Conservation (phyloP, 1,140 invertebrate species). For the Trichonephila inaurata region DNA sequence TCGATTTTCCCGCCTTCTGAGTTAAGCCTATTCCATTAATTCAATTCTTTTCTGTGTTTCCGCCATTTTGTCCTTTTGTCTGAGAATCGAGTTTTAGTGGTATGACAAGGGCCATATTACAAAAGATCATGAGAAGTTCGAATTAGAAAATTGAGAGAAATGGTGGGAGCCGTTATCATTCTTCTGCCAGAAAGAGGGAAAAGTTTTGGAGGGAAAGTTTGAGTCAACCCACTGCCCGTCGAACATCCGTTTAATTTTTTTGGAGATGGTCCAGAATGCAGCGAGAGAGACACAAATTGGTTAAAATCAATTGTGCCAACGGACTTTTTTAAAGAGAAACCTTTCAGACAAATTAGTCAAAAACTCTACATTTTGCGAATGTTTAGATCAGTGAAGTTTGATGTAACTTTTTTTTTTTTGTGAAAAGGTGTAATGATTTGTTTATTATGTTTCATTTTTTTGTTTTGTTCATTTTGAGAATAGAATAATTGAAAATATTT, state of each 20-base stretch:
- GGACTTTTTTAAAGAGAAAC: too few relatives aligned
- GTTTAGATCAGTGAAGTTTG: too few relatives aligned
- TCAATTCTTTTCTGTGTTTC: background rate
- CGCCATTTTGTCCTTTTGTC: background rate
- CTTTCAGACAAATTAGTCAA: too few relatives aligned
- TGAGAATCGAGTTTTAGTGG: background rate
- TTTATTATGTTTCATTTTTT: too few relatives aligned
- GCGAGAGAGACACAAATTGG: too few relatives aligned
- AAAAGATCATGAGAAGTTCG: background rate
- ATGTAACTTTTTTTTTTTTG: too few relatives aligned
- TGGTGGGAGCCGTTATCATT: background rate
- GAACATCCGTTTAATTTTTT: constrained; percentile 31
- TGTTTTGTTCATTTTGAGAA: too few relatives aligned
- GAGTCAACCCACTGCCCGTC: background rate
- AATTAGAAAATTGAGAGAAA: constrained; percentile 39
- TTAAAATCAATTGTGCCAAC: too few relatives aligned
- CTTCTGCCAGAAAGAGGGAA: background rate
- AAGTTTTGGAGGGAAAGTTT: constrained; percentile 24
- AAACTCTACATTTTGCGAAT: too few relatives aligned
- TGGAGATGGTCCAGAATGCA: background rate
- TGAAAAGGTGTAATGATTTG: too few relatives aligned
- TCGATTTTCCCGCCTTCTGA: background rate
- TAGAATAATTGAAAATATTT: too few relatives aligned
- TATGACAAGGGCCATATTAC: background rate
- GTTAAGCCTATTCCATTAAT: background rate